A percentile compares a stretch with the other conserved stretches of the same genome.
phyloP scores from a whole-genome alignment of 2,888 invertebrate genomes.

The Elegia similella region DNA sequence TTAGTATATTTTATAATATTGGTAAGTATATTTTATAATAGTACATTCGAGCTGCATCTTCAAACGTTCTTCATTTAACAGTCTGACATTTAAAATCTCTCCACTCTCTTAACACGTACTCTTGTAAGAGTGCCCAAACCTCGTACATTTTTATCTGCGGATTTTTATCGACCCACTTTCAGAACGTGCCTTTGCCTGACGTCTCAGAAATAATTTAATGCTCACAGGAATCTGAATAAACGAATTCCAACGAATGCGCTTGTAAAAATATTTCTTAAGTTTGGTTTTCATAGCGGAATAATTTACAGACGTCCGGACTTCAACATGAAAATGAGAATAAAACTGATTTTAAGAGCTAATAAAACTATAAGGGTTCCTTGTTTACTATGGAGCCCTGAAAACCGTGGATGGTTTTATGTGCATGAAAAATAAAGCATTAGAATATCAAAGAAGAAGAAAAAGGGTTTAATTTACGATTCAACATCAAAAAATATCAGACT shows the following conservation, averaged over 20 bases:
- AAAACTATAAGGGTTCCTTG: not conserved
- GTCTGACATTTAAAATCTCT: not conserved
- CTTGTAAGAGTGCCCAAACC: not conserved
- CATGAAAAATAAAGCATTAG: slow-evolving; percentile 43
- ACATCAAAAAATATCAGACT: too few relatives aligned
- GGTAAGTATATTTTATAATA: too few relatives aligned
- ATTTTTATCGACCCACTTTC: not conserved
- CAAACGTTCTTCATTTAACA: too few relatives aligned
- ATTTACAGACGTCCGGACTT: not conserved
- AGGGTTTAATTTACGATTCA: too few relatives aligned
- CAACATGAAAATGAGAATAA: not conserved
- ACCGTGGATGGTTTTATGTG: slow-evolving; percentile 32
- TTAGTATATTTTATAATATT: too few relatives aligned
- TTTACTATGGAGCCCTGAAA: too few relatives aligned
- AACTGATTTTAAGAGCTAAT: not conserved
- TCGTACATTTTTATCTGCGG: not conserved
- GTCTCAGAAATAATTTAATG: slow-evolving; percentile 6
- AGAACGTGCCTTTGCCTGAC: not conserved
- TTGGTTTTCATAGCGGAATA: not conserved
- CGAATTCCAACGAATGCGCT: slow-evolving; percentile 10
- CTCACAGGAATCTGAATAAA: slow-evolving; percentile 9
- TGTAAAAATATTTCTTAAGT: slow-evolving; percentile 2
- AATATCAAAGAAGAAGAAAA: too few relatives aligned
- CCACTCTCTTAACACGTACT: not conserved
- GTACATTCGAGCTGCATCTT: too few relatives aligned